Evolutionary conservation across 2,888 invertebrate species (phyloP).

Genomic region (Myathropa florea): DNA sequence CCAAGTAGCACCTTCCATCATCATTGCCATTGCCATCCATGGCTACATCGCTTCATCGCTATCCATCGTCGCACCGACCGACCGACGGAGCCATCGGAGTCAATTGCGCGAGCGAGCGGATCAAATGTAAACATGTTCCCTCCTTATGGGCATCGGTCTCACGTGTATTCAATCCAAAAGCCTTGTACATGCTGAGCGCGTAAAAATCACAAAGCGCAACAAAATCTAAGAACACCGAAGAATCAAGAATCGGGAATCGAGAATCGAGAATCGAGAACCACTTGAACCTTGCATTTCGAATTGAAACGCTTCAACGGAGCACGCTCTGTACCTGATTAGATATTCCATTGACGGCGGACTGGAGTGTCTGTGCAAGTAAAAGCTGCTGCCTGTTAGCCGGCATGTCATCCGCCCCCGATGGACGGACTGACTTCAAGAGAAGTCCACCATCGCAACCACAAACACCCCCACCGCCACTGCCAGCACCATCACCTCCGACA

Average conservation of each 20-base stretch:
- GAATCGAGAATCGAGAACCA: background rate
- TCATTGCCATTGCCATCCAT: slow-evolving; percentile 31
- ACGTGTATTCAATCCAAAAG: slow-evolving; percentile 16
- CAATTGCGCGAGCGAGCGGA: slow-evolving; percentile 60
- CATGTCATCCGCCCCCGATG: slow-evolving; percentile 66
- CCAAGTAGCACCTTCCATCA: slow-evolving; percentile 66
- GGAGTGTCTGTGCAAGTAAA: slow-evolving; percentile 2
- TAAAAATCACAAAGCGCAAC: slow-evolving; percentile 61
- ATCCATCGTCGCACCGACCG: background rate
- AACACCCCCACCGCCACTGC: background rate
- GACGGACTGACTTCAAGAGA: slow-evolving; percentile 40
- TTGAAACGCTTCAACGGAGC: slow-evolving; percentile 50
- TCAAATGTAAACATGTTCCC: slow-evolving; percentile 69
- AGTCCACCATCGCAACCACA: slow-evolving; percentile 31
- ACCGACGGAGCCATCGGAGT: no score
- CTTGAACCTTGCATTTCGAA: slow-evolving; percentile 30
- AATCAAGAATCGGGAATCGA: slow-evolving; percentile 25
- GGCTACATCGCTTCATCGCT: background rate
- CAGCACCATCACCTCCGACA: slow-evolving; percentile 1
- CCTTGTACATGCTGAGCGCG: slow-evolving; percentile 43
- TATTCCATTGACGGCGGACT: slow-evolving; percentile 60
- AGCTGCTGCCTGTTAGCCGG: slow-evolving; percentile 34
- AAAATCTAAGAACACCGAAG: slow-evolving; percentile 33
- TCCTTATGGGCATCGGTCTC: slow-evolving; percentile 46
- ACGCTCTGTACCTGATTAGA: slow-evolving; percentile 61